Evolutionary conservation across 2,797 vertebrate genomes (phyloP).

Genomic region (Gambusia yucatana): DNA sequence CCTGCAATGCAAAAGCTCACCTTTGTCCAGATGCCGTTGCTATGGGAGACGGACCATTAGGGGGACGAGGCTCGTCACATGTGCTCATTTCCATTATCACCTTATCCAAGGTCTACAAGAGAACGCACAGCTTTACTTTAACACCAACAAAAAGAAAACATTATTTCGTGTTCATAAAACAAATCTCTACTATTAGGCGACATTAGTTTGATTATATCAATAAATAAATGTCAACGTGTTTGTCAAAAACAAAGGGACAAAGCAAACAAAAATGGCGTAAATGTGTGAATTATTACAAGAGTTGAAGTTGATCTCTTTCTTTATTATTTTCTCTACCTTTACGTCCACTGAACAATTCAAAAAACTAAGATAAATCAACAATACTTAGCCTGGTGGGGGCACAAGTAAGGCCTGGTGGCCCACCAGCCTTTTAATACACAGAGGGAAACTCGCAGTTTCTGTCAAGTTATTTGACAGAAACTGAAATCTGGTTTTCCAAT

Average conservation of each 20-base stretch:
- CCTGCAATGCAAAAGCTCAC: conserved; percentile 70
- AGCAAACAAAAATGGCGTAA: not conserved
- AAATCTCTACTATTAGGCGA: not conserved
- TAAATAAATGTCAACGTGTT: not conserved
- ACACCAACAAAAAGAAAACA: not conserved
- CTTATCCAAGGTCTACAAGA: conserved; percentile 92
- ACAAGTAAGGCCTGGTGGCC: too few species aligned
- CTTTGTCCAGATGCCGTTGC: conserved; percentile 97
- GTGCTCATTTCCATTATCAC: conserved; percentile 99
- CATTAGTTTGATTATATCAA: not conserved
- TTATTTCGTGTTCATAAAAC: not conserved
- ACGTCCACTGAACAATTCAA: not conserved
- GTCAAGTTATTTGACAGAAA: not conserved
- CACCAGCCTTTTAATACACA: too few species aligned
- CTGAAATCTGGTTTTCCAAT: not conserved
- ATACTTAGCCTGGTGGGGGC: too few species aligned
- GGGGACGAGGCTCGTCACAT: conserved; percentile 94
- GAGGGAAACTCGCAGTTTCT: too few species aligned
- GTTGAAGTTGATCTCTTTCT: too few species aligned
- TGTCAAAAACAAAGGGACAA: not conserved
- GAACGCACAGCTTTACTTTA: not conserved
- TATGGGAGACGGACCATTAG: conserved; percentile 97
- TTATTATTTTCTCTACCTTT: not conserved
- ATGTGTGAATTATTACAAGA: not conserved
- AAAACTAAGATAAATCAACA: not conserved